phyloP scores from a whole-genome alignment of 2,113 vertebrate species.

The Drymodes brunneopygia region DNA sequence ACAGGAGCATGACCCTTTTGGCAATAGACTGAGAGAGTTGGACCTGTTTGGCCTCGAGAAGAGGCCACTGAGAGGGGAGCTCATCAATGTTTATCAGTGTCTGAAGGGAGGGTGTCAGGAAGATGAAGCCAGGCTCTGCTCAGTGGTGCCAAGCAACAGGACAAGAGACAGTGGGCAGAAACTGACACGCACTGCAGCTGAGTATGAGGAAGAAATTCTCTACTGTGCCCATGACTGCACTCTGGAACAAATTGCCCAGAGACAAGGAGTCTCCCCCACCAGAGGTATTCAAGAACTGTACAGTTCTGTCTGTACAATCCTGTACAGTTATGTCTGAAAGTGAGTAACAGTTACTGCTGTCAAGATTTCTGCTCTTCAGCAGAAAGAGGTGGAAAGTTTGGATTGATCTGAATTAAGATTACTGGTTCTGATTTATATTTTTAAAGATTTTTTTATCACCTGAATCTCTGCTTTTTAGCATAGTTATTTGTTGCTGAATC shows the following conservation, averaged over 20 bases:
- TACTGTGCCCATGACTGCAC: too few relatives aligned
- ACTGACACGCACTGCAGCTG: background rate
- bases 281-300: background rate
- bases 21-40: background rate
- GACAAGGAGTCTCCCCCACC: background rate
- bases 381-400: background rate
- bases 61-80: accelerated
- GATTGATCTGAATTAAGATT: background rate
- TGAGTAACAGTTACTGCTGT: background rate
- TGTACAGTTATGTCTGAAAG: background rate
- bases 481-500: background rate
- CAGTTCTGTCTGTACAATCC: too few relatives aligned
- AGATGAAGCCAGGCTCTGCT: background rate
- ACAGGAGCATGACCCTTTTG: background rate
- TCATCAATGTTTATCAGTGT: background rate
- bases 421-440: background rate
- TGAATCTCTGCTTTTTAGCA: background rate
- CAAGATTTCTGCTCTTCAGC: background rate
- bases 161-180: background rate
- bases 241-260: background rate
- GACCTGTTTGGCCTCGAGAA: accelerated
- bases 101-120: too few relatives aligned
- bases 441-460: background rate
- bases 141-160: background rate
- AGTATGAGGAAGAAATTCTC: background rate